phyloP scores from a whole-genome alignment of 2,888 invertebrate species.

The Acanthopleura granulata region DNA sequence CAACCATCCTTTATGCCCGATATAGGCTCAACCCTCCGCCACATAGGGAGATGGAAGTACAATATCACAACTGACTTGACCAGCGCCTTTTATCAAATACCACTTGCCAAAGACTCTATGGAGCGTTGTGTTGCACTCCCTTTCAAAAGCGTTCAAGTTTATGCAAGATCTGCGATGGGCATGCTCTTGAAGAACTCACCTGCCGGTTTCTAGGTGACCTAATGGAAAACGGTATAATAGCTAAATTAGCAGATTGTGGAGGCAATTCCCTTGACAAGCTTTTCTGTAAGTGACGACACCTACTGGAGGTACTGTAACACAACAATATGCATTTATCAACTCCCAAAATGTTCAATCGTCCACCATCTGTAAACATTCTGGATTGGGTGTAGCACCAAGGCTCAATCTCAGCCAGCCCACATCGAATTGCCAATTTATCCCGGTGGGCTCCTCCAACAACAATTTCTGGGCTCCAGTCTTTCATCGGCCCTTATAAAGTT shows the following conservation, averaged over 20 bases:
- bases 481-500: slow-evolving; percentile 34
- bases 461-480: slow-evolving; percentile 26
- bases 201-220: slow-evolving; percentile 30
- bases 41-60: not conserved
- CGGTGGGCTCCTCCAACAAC: slow-evolving; percentile 26
- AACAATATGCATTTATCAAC: slow-evolving; percentile 10
- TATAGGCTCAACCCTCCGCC: not conserved
- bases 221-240: slow-evolving; percentile 23
- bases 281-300: slow-evolving; percentile 21
- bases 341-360: not conserved
- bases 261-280: slow-evolving; percentile 20
- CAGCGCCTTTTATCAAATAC: not conserved
- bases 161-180: not conserved
- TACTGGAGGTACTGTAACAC: slow-evolving; percentile 23
- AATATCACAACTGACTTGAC: slow-evolving; percentile 18
- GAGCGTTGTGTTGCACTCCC: not conserved
- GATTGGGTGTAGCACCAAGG: slow-evolving; percentile 34
- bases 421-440: slow-evolving; percentile 27
- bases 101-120: not conserved
- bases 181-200: not conserved
- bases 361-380: slow-evolving; percentile 30
- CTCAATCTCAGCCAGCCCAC: not conserved
- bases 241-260: slow-evolving; percentile 31
- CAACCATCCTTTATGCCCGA: slow-evolving; percentile 26
- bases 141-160: not conserved